These are phyloP conservation scores for Neopipo cinnamomea DNA, from an alignment of 2,113 vertebrate genomes.

Conservation along the genomic window DNA sequence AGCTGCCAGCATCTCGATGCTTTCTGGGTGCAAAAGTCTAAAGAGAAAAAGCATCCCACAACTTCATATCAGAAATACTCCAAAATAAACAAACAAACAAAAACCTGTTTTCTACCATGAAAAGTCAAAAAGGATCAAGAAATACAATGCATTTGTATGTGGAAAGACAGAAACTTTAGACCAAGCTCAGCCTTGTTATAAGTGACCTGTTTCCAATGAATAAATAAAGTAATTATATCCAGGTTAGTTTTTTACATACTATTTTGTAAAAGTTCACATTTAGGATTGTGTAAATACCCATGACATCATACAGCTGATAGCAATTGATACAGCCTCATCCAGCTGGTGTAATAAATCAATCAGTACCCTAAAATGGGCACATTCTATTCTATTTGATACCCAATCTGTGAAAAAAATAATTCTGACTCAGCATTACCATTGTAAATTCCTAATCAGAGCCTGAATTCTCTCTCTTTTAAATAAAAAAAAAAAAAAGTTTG, in stretches of 20 bases:
- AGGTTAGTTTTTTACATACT: not conserved
- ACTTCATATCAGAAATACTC: not conserved
- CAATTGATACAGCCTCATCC: not conserved
- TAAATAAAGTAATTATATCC: not conserved
- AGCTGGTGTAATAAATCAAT: not conserved
- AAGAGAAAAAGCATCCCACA: not conserved
- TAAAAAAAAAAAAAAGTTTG: not conserved
- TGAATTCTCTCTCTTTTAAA: not conserved
- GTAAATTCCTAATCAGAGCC: not conserved
- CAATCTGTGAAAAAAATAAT: not conserved
- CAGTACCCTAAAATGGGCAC: not conserved
- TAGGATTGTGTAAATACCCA: not conserved
- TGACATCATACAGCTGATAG: conserved; percentile 21
- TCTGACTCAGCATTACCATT: not conserved
- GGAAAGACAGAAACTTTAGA: not conserved
- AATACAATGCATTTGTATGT: not conserved
- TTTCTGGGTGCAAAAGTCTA: not conserved
- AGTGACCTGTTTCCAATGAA: not conserved
- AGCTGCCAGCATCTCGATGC: not conserved
- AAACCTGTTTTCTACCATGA: not conserved
- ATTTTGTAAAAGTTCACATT: not conserved
- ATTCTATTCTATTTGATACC: not conserved
- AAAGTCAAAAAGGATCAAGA: not conserved
- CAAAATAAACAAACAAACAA: not conserved
- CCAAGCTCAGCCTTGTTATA: not conserved